phyloP scores from a whole-genome alignment of 2,113 vertebrate genomes.

The Empidonax traillii region DNA sequence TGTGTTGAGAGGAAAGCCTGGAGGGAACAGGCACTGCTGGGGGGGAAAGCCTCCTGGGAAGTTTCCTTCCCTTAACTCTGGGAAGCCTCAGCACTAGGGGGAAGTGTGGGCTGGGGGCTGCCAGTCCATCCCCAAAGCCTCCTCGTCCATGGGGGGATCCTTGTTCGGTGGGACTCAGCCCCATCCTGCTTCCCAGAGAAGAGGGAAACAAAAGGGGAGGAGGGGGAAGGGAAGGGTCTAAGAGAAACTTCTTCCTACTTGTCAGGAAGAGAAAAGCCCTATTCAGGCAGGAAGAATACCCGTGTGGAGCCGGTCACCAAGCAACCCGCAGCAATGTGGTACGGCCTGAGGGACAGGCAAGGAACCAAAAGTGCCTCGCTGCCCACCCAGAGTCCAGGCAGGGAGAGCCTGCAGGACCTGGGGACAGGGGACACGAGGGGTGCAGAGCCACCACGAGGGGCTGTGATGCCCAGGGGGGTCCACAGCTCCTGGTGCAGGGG shows the following conservation, averaged over 20 bases:
- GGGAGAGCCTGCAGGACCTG: not conserved
- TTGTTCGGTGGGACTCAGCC: not conserved
- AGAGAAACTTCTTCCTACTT: constrained; percentile 56
- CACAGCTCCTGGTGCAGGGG: not conserved
- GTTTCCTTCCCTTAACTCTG: not conserved
- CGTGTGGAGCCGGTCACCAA: constrained; percentile 50
- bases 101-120: not conserved
- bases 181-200: not conserved
- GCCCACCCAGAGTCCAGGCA: not conserved
- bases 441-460: not conserved
- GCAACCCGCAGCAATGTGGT: constrained; percentile 54
- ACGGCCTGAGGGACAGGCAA: not conserved
- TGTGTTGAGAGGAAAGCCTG: not conserved
- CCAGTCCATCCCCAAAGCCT: not conserved
- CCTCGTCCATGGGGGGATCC: not conserved
- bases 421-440: not conserved
- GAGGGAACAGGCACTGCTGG: not conserved
- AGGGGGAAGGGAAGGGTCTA: constrained; percentile 38
- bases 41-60: not conserved
- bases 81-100: not conserved
- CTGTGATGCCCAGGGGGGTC: not conserved
- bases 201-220: constrained; percentile 16
- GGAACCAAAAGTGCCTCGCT: not conserved
- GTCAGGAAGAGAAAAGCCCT: constrained; percentile 33
- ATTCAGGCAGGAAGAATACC: constrained; percentile 65